phyloP scores from a whole-genome alignment of 1,140 invertebrate species.

The Orussus abietinus region DNA sequence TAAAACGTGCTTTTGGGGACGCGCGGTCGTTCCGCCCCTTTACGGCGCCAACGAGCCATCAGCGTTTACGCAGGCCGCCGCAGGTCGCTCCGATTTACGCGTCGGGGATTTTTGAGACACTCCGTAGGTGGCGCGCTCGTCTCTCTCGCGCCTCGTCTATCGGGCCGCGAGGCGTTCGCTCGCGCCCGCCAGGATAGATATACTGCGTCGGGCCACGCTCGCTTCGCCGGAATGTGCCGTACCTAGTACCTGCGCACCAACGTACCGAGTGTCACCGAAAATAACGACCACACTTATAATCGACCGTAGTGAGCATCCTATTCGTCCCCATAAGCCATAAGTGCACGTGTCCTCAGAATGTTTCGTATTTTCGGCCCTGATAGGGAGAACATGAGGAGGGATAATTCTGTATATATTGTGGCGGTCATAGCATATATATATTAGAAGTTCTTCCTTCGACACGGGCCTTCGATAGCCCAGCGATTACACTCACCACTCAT shows the following conservation, averaged over 20 bases:
- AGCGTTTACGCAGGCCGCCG: conserved; percentile 12
- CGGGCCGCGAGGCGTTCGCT: conserved; percentile 7
- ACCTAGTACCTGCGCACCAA: conserved; percentile 31
- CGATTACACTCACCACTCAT: no score
- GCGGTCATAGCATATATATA: no score
- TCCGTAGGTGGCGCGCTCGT: conserved; percentile 28
- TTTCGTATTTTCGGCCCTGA: no score
- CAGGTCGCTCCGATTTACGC: conserved; percentile 42
- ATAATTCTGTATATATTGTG: no score
- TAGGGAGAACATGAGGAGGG: no score
- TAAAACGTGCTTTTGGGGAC: not conserved
- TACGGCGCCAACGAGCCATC: conserved; percentile 4
- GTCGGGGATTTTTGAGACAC: conserved; percentile 43
- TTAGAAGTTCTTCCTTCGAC: no score
- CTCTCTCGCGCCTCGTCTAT: conserved; percentile 18
- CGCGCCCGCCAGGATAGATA: conserved; percentile 17
- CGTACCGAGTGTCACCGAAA: conserved; percentile 17
- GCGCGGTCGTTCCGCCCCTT: conserved; percentile 10
- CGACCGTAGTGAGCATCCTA: no score
- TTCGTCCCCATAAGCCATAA: no score
- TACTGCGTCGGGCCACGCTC: conserved; percentile 25
- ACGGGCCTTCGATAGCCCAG: no score
- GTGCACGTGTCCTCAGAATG: no score
- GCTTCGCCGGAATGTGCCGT: conserved; percentile 33
- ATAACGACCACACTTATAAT: no score